Base-by-base conservation (phyloP, 2,797 vertebrate species). In the Triplophysa yarkandensis region DNA sequence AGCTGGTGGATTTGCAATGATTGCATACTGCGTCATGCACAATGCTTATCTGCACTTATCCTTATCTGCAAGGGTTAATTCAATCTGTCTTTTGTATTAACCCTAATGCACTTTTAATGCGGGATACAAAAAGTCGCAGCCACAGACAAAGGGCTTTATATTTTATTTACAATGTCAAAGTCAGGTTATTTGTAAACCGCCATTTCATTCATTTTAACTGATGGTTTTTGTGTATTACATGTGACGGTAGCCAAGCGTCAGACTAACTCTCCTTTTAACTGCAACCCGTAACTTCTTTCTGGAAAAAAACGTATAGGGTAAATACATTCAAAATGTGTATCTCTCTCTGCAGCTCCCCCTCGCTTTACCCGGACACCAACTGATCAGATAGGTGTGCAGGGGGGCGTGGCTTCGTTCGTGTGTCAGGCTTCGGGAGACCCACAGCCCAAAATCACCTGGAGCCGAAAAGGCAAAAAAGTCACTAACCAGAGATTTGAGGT, bases 401-500 rank as follows among this genome's bases (percentile, higher is more conserved):
- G 96, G 2, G 97, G 97, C 74, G 97, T 98, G 7, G 95, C 97
- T 7, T 98, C 96, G 9, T 98, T 99, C 68, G 95, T 99, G 83
- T 99, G 97, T 86, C 96, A 98, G 93, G 96, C 97, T 80, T 86
- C 92, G 0, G 97, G 97, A 85, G 97, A 98, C 78, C 97, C 97
- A 54, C 94, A 95, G 86, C 97, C 97, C 80, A 97, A 96, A 90
- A 98, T 99, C 80, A 93, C 97, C 79, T 99, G 97, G 97, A 98
- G 97, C 87, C 98, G 98, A 88, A 99, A 98, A 91, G 97, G 97
- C 90, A 98, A 99, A 92, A 98, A 98, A 96, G 97, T 98, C 93
- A 98, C 94, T 95, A 98, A 98, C 86, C 97, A 99, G 92, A 95
- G 97, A 94, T 99, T 99, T 93, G 97, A 98, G 96, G 97, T 99